A percentile compares a stretch with the other conserved stretches of the same genome.
Conservation (phyloP, 1,140 invertebrate genomes). For the Araneus ventricosus region DNA sequence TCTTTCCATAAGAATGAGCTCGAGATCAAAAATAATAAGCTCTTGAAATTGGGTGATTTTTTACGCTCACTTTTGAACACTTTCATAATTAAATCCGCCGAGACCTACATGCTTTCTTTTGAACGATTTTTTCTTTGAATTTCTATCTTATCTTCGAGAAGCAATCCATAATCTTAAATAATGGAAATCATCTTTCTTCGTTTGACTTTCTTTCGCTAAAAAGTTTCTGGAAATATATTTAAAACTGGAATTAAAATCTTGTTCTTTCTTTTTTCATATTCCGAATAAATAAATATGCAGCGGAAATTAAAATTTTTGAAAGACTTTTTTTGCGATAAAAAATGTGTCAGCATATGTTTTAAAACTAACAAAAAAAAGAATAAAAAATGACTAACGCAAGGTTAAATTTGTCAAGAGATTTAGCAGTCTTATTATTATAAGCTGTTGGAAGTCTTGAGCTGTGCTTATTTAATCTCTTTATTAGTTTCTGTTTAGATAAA, state of each 20-base stretch:
- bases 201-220: neutral
- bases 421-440: no score
- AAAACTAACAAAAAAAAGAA: neutral
- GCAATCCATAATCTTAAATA: constrained; percentile 27
- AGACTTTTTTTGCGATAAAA: neutral
- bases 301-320: constrained; percentile 17
- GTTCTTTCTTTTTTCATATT: neutral
- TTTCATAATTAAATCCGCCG: constrained; percentile 10
- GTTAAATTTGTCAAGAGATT: neutral
- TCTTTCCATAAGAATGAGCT: neutral
- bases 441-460: no score
- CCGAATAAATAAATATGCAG: neutral
- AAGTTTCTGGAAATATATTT: neutral
- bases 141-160: neutral
- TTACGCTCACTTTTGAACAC: neutral
- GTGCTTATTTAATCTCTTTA: no score
- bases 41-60: neutral
- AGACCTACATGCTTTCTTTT: neutral
- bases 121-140: neutral
- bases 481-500: no score
- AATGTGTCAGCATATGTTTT: neutral
- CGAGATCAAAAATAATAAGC: neutral
- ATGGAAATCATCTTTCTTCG: neutral
- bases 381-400: neutral
- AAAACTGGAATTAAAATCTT: neutral